Conservation (phyloP, 2,113 vertebrate genomes). For the Bettongia penicillata region DNA sequence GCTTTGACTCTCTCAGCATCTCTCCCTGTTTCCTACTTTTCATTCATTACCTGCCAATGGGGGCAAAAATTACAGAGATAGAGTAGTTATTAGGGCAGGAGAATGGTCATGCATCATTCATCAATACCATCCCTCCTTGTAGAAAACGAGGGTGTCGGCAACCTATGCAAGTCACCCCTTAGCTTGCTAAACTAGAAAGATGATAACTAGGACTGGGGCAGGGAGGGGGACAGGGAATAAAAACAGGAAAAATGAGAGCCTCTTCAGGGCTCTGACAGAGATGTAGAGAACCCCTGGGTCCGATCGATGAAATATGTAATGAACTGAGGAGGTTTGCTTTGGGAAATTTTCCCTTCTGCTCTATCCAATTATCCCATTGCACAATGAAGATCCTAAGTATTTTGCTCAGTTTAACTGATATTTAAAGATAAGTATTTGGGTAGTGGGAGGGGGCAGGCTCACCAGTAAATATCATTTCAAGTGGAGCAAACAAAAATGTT, state of each 20-base stretch:
- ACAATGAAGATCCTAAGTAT: neutral
- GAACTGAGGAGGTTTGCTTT: neutral
- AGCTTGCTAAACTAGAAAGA: neutral
- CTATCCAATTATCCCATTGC: neutral
- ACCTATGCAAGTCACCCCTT: neutral
- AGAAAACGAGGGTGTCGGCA: neutral
- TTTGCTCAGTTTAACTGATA: neutral
- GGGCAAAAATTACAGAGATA: neutral
- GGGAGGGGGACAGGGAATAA: neutral
- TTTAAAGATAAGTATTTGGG: conserved; percentile 35
- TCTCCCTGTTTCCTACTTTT: neutral
- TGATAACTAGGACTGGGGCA: neutral
- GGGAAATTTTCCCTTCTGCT: conserved; percentile 13
- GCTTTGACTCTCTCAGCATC: neutral
- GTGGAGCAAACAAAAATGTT: conserved; percentile 22
- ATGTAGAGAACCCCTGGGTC: neutral
- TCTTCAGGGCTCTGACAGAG: neutral
- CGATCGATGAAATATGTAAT: neutral
- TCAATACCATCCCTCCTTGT: neutral
- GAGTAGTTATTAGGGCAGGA: neutral
- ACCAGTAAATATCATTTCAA: conserved; percentile 53
- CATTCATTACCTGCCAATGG: neutral
- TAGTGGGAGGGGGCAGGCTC: conserved; percentile 16
- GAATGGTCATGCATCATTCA: neutral
- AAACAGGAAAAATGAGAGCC: neutral